Evolutionary conservation across 2,113 vertebrate species (phyloP), one percentile per base, ranked within the genome.

Genomic region (Mixornis gularis): DNA sequence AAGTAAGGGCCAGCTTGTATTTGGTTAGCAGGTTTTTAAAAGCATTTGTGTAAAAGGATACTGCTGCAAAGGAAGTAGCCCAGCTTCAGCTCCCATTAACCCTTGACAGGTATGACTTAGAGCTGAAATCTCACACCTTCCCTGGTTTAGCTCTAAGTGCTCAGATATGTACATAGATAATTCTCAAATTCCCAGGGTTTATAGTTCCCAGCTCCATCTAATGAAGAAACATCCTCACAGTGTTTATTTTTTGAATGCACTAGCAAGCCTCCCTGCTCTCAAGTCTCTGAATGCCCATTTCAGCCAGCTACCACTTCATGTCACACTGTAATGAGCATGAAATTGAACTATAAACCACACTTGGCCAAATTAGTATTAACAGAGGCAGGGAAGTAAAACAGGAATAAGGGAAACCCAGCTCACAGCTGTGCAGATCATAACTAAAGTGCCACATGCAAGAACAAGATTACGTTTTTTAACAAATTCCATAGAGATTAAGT

Each of bases 121-220:
- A 86, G 89, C 89, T 93, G 96, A 94, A 96, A 96, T 83, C 79
- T 94, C 96, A 96, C 94, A 96, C 94, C 91, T 87, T 94, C 68
- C 43, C 68, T 55, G 74, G 38, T 92, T 87, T 92, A 93, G 81
- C 68, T 89, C 14, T 94, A 86, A 92, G 90, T 93, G 81, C 89
- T 95, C 73, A 76, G 80, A 92, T 90, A 92, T n/a, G 79, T 85
- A 89, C 71, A 46, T 26, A 94, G 95, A 92, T 88, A 95, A 89
- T 88, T 87, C 91, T 94, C 94, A 85, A 5, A 92, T 94, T 97
- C 86, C 90, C 78, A 56, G 34, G 55, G 58, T 94, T 95, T 91
- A 95, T 65, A 65, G 78, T 36, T 92, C 80, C 70, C 87, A 94
- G 73, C 64, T 92, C 73, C 84, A 68, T 55, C 64, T 89, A 91